Base-by-base conservation (phyloP, 2,888 invertebrate species). In the Hirtodrosophila histrioides region DNA sequence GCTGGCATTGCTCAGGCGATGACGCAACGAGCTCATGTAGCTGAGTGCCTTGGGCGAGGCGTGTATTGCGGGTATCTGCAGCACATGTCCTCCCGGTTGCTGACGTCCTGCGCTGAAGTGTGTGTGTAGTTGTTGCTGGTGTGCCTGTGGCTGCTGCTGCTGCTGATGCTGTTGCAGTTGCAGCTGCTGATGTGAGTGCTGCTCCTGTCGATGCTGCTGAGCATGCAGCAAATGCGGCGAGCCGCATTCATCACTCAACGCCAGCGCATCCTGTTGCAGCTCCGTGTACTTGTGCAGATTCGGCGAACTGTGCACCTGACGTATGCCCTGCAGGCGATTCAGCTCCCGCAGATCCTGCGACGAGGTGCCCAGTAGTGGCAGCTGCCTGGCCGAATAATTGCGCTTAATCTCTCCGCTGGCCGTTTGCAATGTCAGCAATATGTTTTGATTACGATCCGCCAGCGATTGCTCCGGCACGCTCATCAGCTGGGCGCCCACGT, bases 1-100 rank as follows among this genome's bases (percentile, higher is more conserved):
- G 44, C 96, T 96, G 31, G 96, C 96, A 89, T 97, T 96, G 69
- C 97, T 96, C 70, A 97, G 95, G 53, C 96, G 94, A 90, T 96
- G 95, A 60, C 95, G 94, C 74, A 97, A 92, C 53, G 95, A 95
- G 65, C 94, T 95, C 86, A 96, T 95, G 89, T 92, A 92, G 75
- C 92, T 90, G 23, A 91, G 77, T 0, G 92, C 91, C 75, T 91
- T 92, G 2, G 92, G 91, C 2, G 92, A 91, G 61, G 89, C 89
- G 45, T 91, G 90, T n/a, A 91, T 90, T 64, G 89, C 84, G 72
- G 91, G 91, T 23, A 92, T 89, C 67, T 91, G 89, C 12, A 92
- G 85, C 4, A 88, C 86, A 17, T 88, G 80, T 24, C 75, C 69
- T 17, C 78, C 72, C 9, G 70, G 6, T 27, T 77, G 71, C 10